phyloP scores from a whole-genome alignment of 2,888 invertebrate genomes.

The Caenorhabditis imperialis region DNA sequence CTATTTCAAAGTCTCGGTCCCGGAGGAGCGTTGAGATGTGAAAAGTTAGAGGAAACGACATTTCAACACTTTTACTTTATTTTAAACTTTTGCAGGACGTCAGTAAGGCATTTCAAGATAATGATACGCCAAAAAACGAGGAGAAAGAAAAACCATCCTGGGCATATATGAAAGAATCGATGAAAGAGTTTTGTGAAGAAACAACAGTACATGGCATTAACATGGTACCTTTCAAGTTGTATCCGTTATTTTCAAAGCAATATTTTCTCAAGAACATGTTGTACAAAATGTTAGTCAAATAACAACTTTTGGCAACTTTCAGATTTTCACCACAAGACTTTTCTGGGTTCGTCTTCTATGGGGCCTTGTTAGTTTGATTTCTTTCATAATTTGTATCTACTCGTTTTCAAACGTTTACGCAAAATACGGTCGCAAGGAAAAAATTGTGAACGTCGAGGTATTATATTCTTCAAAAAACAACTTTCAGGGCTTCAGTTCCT shows the following conservation, averaged over 20 bases:
- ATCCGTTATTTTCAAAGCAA: no score
- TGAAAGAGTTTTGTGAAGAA: constrained; percentile 56
- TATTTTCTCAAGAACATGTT: no score
- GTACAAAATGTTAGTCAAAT: no score
- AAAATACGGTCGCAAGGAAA: constrained; percentile 72
- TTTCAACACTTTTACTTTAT: constrained; percentile 25
- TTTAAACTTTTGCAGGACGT: constrained; percentile 44
- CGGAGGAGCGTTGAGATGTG: constrained; percentile 13
- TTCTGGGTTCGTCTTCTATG: constrained; percentile 60
- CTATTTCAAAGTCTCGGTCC: constrained; percentile 10
- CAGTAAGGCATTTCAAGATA: constrained; percentile 32
- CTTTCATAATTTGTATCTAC: constrained; percentile 49
- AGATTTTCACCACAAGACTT: constrained; percentile 53
- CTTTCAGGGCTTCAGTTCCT: no score
- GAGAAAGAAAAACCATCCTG: constrained; percentile 4
- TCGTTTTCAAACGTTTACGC: constrained; percentile 64
- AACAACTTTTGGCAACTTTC: no score
- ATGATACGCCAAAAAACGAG: constrained; percentile 20
- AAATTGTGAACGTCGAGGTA: constrained; percentile 76
- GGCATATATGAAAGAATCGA: constrained; percentile 16
- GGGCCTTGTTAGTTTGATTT: constrained; percentile 60
- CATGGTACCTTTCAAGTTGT: no score
- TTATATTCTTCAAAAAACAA: constrained; percentile 1
- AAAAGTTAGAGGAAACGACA: neutral
- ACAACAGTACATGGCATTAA: constrained; percentile 62